Percentiles rank a stretch among this genome's conserved stretches.
Conservation (phyloP, 2,888 invertebrate species). For the Podabrus alpinus region DNA sequence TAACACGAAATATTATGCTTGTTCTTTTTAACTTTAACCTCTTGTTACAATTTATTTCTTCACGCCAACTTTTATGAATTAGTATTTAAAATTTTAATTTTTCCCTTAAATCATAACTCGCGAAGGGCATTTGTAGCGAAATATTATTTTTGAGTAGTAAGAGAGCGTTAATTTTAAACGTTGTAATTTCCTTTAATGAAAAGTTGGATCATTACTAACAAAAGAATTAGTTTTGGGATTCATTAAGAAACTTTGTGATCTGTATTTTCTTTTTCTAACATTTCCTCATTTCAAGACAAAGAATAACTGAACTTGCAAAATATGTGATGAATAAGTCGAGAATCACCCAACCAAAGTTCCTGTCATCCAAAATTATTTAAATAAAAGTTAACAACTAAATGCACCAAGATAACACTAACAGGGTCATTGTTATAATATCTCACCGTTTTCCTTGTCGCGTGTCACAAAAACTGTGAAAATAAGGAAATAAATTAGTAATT, state of each 20-base stretch:
- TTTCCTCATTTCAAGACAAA: neutral
- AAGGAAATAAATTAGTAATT: neutral
- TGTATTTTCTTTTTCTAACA: neutral
- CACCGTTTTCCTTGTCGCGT: neutral
- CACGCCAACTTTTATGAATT: neutral
- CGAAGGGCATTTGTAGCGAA: neutral
- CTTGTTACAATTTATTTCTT: neutral
- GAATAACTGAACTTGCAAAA: neutral
- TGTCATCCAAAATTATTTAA: constrained; percentile 27
- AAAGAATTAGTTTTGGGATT: neutral
- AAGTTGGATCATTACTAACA: neutral
- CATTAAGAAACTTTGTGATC: neutral
- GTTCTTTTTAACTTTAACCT: neutral
- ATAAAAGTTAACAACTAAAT: neutral
- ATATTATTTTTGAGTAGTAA: neutral
- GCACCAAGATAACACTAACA: neutral
- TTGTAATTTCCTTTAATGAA: neutral
- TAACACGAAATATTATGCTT: neutral
- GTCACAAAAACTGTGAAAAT: neutral
- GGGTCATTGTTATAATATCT: neutral
- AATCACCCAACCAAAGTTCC: constrained; percentile 21
- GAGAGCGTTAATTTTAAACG: neutral
- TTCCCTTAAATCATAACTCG: neutral
- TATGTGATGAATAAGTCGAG: neutral
- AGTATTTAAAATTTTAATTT: neutral